Conservation (phyloP, 2,888 invertebrate species). For the Hydropsyche betteni region DNA sequence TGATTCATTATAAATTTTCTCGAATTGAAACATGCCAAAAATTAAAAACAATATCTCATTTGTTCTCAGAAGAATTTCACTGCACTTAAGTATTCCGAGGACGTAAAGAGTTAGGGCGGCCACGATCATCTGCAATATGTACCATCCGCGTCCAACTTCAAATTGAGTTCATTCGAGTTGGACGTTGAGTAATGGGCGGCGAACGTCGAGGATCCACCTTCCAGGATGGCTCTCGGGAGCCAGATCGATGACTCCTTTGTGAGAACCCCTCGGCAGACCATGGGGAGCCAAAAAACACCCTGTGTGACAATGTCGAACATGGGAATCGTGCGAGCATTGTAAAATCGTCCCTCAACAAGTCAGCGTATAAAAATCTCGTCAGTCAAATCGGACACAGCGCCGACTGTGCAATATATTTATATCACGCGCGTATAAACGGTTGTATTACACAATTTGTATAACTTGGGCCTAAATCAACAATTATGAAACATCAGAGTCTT, state of each 20-base stretch:
- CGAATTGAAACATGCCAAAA: too few species aligned
- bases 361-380: too few species aligned
- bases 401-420: too few species aligned
- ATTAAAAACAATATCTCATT: too few species aligned
- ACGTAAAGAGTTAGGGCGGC: slow-evolving; percentile 3
- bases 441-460: slow-evolving; percentile 23
- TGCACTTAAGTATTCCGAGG: slow-evolving; percentile 18
- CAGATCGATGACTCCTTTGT: slow-evolving; percentile 23
- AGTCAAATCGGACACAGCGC: too few species aligned
- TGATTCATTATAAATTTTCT: too few species aligned
- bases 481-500: slow-evolving; percentile 28
- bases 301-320: too few species aligned
- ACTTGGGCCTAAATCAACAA: slow-evolving; percentile 28
- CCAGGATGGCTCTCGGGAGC: neutral
- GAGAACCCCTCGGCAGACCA: neutral
- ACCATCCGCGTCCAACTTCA: slow-evolving; percentile 47
- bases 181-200: slow-evolving; percentile 52
- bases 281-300: too few species aligned
- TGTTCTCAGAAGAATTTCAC: too few species aligned
- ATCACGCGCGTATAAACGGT: slow-evolving; percentile 1
- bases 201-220: slow-evolving; percentile 10
- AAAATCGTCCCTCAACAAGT: too few species aligned
- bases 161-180: slow-evolving; percentile 52
- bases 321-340: too few species aligned
- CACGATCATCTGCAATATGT: slow-evolving; percentile 41